Conservation (phyloP, 2,797 vertebrate species). For the Remorina albescens region DNA sequence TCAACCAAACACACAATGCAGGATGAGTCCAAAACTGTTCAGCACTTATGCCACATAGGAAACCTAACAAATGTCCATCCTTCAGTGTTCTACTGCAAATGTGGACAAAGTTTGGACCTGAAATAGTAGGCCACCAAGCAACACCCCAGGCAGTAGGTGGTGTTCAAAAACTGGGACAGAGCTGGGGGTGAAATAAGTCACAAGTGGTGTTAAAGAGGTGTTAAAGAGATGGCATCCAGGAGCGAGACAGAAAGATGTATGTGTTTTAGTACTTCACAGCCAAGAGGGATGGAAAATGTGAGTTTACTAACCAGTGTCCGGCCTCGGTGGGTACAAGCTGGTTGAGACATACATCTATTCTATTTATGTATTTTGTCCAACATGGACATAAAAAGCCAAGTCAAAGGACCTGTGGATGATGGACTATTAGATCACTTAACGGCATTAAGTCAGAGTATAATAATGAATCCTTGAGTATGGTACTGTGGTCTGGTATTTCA, state of each 20-base stretch:
- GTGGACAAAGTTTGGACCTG: constrained; percentile 17
- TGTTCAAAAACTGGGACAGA: constrained; percentile 28
- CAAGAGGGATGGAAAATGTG: constrained; percentile 37
- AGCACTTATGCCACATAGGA: background rate
- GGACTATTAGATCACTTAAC: background rate
- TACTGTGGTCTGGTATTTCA: background rate
- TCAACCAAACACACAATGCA: background rate
- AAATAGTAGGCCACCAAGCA: constrained; percentile 23
- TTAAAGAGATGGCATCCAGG: constrained; percentile 61
- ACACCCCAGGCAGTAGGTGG: constrained; percentile 47
- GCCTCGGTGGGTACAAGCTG: background rate
- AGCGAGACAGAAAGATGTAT: constrained; percentile 62
- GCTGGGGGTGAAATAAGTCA: constrained; percentile 62
- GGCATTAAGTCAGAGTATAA: background rate
- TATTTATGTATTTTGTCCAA: background rate
- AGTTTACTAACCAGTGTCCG: constrained; percentile 4
- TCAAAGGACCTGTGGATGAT: background rate
- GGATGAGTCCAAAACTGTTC: background rate
- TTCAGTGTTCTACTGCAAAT: background rate
- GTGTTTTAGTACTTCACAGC: constrained; percentile 48
- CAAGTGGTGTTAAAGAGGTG: constrained; percentile 77
- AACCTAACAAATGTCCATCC: background rate
- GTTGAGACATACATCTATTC: background rate
- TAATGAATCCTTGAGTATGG: background rate
- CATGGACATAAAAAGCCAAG: background rate